Evolutionary conservation across 2,888 invertebrate species (phyloP), one percentile per base, ranked within the genome.

Genomic region (Tetragonisca angustula): DNA sequence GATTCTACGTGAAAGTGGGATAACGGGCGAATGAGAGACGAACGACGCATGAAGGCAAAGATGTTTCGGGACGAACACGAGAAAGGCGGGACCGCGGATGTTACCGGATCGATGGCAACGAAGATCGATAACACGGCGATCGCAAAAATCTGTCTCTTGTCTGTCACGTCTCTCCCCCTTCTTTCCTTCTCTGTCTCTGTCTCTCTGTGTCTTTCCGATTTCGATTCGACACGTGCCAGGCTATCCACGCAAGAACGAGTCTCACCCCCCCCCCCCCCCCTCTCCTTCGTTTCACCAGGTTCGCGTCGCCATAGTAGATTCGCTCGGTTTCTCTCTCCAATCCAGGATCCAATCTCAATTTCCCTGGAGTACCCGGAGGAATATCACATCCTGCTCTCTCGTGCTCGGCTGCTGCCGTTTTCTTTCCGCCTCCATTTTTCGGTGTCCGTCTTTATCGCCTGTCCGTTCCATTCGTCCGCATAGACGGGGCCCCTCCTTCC

Each of bases 291-390:
- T 74, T 68, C 65, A 67, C 69, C 24, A 68, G 72, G 72, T 79
- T 52, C 52, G 32, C 80, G 74, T 76, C 74, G 71, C 76, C 73
- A 65, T 73, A 5, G 32, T 75, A 59, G 62, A 85, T 87, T 79
- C 85, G 82, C 81, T 86, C 70, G 84, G 81, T 86, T 83, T 64
- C 78, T 86, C 77, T 86, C 68, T 27, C 74, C 43, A 9, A 9
- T 78, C 79, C 77, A 70, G 84, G 81, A 92, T 91, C 91, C 91
- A 92, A 93, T 92, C 91, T 90, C 91, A 89, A 93, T 92, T 92
- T 92, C 88, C 91, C 88, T 84, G 76, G 88, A 87, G 87, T 87
- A 88, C 85, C 81, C 82, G 70, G 70, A 32, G 79, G 78, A 82
- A 81, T 82, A 84, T 81, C 68, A 84, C 68, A 84, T 81, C 68